Evolutionary conservation across 2,888 invertebrate species (phyloP), one percentile per base, ranked within the genome.

Genomic region (Spodoptera littoralis): DNA sequence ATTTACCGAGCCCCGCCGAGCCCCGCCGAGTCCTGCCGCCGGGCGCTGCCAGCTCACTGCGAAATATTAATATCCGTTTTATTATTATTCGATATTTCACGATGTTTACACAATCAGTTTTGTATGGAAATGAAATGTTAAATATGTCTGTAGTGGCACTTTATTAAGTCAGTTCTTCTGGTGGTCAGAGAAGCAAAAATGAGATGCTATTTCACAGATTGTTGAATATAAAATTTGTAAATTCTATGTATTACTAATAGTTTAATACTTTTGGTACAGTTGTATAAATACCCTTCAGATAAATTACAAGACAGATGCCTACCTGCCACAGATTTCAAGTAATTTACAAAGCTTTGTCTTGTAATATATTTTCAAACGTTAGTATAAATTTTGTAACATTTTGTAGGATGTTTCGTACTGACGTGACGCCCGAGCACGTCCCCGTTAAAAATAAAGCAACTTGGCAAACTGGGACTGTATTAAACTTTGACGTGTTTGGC

Each of bases 51-150:
- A 59, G 45, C 42, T 50, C 49, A 41, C 53, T 47, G 43, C 18
- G 9, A 60, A 60, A 76, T 64, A 72, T 63, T 63, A 57, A 75
- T 70, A 60, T 13, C 51, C n/a, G 22, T 45, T 45, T 45, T 63
- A 55, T 57, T 68, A 30, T 30, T 30, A 53, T 49, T 49, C n/a
- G 53, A 73, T 60, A 56, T 73, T 73, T 56, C 44, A 63, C n/a
- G 11, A 70, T 4, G 22, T 41, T 30, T 44, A 18, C 4, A 3
- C 1, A n/a, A 13, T 56, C 57, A 13, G 36, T 44, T 36, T 27
- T 11, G 27, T 47, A 51, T 46, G 9, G n/a, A 12, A 41, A 68
- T 4, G n/a, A 18, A 22, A 70, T 62, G 48, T 51, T 44, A 24
- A 52, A 51, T 63, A 11, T 48, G 22, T 48, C n/a, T n/a, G 43